Evolutionary conservation across 2,113 vertebrate genomes (phyloP).

Genomic region (Lucifuga dentata): DNA sequence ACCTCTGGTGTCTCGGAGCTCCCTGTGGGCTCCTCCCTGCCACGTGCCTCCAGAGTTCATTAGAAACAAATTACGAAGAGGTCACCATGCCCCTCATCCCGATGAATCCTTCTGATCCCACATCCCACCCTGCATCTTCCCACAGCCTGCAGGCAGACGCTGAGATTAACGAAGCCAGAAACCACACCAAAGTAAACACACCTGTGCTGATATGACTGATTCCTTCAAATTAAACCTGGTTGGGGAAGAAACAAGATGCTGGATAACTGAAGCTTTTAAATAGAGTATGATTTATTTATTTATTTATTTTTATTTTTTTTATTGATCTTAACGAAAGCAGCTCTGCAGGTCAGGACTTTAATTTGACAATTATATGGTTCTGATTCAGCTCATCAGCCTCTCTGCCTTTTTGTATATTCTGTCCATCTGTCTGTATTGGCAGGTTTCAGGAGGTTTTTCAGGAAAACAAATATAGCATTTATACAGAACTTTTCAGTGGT

Average conservation of each 20-base stretch:
- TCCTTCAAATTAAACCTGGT: constrained; percentile 22
- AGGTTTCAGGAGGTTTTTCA: no score
- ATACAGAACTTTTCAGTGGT: no score
- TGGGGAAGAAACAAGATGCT: neutral
- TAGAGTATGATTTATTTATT: no score
- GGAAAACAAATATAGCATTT: no score
- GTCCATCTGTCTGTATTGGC: no score
- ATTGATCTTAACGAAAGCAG: no score
- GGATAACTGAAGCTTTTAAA: neutral
- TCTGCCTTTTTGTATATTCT: no score
- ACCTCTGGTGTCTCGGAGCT: constrained; percentile 29
- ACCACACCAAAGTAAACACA: constrained; percentile 61
- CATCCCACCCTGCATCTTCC: neutral
- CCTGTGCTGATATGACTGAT: constrained; percentile 44
- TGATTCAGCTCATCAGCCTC: no score
- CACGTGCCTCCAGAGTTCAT: constrained; percentile 63
- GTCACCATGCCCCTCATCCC: constrained; percentile 37
- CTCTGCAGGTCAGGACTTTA: no score
- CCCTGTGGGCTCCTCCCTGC: constrained; percentile 51
- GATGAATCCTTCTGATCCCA: constrained; percentile 28
- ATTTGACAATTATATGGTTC: no score
- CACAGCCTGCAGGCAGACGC: constrained; percentile 41
- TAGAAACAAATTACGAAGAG: constrained; percentile 64
- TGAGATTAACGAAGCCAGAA: constrained; percentile 50
- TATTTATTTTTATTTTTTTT: no score